Evolutionary conservation across 2,888 invertebrate species (phyloP).

Genomic region (Bursaphelenchus okinawaensis): DNA sequence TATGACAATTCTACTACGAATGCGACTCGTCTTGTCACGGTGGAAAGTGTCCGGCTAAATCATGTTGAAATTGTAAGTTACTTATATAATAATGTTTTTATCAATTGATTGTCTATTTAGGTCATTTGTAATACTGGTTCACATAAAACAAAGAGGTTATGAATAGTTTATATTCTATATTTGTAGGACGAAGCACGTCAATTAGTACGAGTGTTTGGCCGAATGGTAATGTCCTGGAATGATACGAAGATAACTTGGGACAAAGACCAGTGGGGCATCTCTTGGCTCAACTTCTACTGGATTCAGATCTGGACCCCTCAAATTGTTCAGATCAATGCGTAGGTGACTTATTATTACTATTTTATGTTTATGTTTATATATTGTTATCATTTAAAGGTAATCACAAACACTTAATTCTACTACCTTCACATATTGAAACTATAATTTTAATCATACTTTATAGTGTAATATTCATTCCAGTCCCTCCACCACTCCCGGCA

Average conservation of each 20-base stretch:
- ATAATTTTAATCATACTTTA: background rate
- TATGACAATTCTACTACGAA: conserved; percentile 44
- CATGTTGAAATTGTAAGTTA: conserved; percentile 48
- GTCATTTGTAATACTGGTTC: background rate
- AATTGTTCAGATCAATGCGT: conserved; percentile 53
- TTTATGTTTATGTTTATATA: conserved; percentile 6
- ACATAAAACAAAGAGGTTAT: too few species aligned
- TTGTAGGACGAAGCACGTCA: conserved; percentile 53
- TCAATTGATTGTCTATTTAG: background rate
- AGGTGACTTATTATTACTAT: conserved; percentile 16
- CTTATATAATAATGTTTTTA: background rate
- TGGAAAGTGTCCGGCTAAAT: conserved; percentile 54
- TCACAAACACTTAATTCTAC: too few species aligned
- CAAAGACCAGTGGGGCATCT: conserved; percentile 56
- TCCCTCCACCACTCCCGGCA: conserved; percentile 43
- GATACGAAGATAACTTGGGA: conserved; percentile 56
- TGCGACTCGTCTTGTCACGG: conserved; percentile 36
- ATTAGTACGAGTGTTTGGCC: conserved; percentile 49
- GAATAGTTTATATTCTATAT: too few species aligned
- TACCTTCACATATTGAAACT: too few species aligned
- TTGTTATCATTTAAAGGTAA: conserved; percentile 8
- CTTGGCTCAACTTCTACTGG: conserved; percentile 59
- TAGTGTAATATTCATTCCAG: conserved; percentile 25
- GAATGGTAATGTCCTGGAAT: conserved; percentile 57
- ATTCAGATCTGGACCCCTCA: conserved; percentile 57